Evolutionary conservation across 2,888 invertebrate genomes (phyloP).

Genomic region (Drosophila yooni): DNA sequence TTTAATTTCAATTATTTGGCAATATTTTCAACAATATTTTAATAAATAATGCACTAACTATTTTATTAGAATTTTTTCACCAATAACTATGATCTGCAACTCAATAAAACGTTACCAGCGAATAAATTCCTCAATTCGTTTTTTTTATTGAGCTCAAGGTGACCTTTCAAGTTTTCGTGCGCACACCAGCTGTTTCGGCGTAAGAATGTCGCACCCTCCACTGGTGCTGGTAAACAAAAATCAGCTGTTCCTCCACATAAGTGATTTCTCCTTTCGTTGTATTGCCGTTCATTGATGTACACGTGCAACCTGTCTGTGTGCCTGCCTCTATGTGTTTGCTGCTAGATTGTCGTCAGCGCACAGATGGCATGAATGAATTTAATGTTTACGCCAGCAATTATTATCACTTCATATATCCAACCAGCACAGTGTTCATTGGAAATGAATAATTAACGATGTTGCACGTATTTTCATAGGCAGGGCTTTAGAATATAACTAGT

Average conservation of each 20-base stretch:
- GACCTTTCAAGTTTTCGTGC: conserved; percentile 76
- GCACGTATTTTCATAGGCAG: background rate
- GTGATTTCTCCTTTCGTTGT: conserved; percentile 7
- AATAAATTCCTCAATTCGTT: conserved; percentile 61
- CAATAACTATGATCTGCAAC: conserved; percentile 41
- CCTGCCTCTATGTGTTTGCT: background rate
- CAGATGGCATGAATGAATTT: background rate
- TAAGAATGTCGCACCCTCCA: conserved; percentile 52
- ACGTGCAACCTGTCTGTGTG: background rate
- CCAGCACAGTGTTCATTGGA: background rate
- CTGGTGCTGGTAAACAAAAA: conserved; percentile 68
- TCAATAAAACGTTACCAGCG: conserved; percentile 62
- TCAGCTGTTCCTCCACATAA: conserved; percentile 50
- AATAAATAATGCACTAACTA: conserved; percentile 18
- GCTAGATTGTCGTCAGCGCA: background rate
- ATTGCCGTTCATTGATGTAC: conserved; percentile 11
- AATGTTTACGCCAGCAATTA: background rate
- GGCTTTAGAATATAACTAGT: background rate
- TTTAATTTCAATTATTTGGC: background rate
- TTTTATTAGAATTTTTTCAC: conserved; percentile 42
- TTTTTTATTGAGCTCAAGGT: conserved; percentile 78
- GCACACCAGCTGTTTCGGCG: conserved; percentile 63
- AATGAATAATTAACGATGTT: background rate
- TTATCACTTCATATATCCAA: background rate
- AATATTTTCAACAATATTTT: conserved; percentile 4